Evolutionary conservation across 2,797 vertebrate genomes (phyloP).

Genomic region (Merluccius polli): DNA sequence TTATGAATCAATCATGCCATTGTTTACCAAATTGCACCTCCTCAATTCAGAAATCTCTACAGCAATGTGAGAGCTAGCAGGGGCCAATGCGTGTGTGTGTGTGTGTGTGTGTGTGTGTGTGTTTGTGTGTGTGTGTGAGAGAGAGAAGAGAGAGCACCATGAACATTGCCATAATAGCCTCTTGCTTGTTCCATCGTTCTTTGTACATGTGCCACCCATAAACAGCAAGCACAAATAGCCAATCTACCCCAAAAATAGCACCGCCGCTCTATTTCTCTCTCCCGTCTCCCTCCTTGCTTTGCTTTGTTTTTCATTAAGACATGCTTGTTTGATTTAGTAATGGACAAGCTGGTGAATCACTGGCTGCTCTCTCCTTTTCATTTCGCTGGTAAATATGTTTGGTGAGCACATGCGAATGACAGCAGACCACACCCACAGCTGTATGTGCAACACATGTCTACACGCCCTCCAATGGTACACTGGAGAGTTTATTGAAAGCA

Average conservation of each 20-base stretch:
- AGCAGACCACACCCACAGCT: neutral
- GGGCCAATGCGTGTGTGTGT: neutral
- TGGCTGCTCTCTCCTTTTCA: neutral
- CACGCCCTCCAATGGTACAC: neutral
- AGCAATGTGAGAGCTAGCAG: neutral
- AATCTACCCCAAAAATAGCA: neutral
- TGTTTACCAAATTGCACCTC: conserved; percentile 30
- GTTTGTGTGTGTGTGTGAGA: neutral
- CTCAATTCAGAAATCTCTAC: conserved; percentile 10
- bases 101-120: conserved; percentile 5
- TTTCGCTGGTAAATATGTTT: neutral
- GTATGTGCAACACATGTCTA: neutral
- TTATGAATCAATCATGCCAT: conserved; percentile 38
- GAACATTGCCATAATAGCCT: neutral
- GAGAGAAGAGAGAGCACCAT: neutral
- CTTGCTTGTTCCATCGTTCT: neutral
- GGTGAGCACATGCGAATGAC: neutral
- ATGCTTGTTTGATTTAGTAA: conserved; percentile 1
- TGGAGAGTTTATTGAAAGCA: conserved; percentile 26
- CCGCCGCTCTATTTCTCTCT: neutral
- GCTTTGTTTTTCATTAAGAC: conserved; percentile 3
- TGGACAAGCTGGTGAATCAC: conserved; percentile 6
- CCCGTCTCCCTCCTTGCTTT: neutral
- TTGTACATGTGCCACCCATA: conserved; percentile 6
- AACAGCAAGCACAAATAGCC: neutral